Conservation (phyloP, 2,113 vertebrate genomes). For the Turnix velox region DNA sequence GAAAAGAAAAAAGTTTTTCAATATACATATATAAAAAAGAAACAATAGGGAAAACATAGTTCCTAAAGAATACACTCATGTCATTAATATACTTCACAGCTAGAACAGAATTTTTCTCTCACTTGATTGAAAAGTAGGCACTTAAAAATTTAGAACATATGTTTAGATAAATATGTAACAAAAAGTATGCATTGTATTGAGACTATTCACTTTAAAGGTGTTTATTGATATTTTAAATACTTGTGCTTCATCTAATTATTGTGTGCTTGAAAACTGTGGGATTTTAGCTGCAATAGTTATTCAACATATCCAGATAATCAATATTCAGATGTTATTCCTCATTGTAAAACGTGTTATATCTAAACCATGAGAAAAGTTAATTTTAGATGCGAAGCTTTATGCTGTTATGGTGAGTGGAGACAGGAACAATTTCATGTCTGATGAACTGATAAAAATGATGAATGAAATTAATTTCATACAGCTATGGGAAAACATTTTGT, state of each 20-base stretch:
- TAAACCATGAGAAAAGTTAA: neutral
- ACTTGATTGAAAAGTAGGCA: neutral
- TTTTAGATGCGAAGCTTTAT: neutral
- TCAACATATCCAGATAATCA: neutral
- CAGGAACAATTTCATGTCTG: neutral
- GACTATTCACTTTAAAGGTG: neutral
- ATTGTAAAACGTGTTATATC: neutral
- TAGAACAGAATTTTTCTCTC: neutral
- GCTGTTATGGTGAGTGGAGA: neutral
- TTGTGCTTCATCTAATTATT: neutral
- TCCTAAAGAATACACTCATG: neutral
- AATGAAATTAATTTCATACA: neutral
- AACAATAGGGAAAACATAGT: rapidly evolving
- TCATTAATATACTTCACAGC: neutral
- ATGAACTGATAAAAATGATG: neutral
- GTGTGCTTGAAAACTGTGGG: neutral
- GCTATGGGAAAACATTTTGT: neutral
- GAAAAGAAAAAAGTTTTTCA: neutral
- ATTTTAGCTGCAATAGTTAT: neutral
- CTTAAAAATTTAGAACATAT: neutral
- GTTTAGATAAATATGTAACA: neutral
- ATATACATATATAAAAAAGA: neutral
- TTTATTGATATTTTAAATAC: neutral
- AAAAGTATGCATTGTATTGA: neutral
- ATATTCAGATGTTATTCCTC: neutral